These are phyloP conservation scores for Dinocampus coccinellae DNA, from an alignment of 2,888 invertebrate genomes.

Conservation along the genomic window DNA sequence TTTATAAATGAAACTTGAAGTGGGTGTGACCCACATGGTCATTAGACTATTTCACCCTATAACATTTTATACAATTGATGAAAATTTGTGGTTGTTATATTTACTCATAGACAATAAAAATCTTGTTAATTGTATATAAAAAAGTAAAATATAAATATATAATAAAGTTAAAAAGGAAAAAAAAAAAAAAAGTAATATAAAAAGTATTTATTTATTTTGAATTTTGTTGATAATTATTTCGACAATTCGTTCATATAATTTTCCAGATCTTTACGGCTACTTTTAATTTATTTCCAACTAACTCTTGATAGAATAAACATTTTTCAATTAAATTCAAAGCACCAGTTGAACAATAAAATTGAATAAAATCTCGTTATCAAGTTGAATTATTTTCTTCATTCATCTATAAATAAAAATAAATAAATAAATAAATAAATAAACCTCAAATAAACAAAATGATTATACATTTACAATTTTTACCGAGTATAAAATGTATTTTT, in stretches of 20 bases:
- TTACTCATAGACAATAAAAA: background rate
- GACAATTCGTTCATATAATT: background rate
- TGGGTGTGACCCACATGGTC: background rate
- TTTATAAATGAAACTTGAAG: background rate
- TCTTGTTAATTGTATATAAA: background rate
- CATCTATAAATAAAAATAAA: background rate
- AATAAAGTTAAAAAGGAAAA: background rate
- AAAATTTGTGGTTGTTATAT: background rate
- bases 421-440: background rate
- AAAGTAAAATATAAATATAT: background rate
- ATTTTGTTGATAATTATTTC: background rate
- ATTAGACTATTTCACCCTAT: background rate
- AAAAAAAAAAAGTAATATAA: background rate
- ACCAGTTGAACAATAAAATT: background rate
- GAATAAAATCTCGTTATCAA: background rate
- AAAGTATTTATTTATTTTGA: background rate
- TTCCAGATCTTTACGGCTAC: background rate
- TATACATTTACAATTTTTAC: no score
- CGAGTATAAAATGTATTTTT: background rate
- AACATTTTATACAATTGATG: background rate
- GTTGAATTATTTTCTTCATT: background rate
- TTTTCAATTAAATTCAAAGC: background rate
- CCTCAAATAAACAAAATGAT: background rate
- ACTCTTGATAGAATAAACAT: background rate
- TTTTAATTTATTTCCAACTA: background rate